Evolutionary conservation across 2,888 invertebrate genomes (phyloP).

Genomic region (Nomada fucata): DNA sequence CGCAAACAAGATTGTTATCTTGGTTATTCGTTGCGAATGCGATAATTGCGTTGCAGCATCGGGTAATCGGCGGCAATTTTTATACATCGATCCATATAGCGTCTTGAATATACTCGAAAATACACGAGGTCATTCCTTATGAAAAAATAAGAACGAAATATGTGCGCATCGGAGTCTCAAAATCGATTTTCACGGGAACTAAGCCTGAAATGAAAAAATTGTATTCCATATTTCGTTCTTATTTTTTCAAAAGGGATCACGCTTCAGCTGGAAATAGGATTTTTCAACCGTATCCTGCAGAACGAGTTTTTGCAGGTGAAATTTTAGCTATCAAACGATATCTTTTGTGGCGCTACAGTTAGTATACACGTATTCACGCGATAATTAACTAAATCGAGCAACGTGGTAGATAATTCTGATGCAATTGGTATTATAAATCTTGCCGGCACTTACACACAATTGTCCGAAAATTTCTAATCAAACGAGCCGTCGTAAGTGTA

Average conservation of each 20-base stretch:
- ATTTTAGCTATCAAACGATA: not conserved
- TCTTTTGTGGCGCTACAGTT: no score
- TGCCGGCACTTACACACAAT: not conserved
- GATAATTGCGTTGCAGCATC: constrained; percentile 53
- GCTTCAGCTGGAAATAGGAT: not conserved
- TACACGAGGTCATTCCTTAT: not conserved
- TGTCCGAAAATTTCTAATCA: not conserved
- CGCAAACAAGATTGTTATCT: constrained; percentile 50
- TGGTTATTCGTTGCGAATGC: constrained; percentile 25
- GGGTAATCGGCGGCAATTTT: not conserved
- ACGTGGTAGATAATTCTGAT: not conserved
- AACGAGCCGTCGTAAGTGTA: not conserved
- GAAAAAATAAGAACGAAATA: not conserved
- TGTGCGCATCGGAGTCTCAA: no score
- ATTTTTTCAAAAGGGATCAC: no score
- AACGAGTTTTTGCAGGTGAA: not conserved
- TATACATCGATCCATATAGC: constrained; percentile 8
- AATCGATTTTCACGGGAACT: no score
- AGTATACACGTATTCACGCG: not conserved
- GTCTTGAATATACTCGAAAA: not conserved
- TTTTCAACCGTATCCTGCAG: not conserved
- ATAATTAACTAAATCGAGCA: not conserved
- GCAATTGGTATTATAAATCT: not conserved
- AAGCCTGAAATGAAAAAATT: no score
- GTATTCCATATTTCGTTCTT: no score